Evolutionary conservation across 2,888 invertebrate species (phyloP).

Genomic region (Bembecia ichneumoniformis): DNA sequence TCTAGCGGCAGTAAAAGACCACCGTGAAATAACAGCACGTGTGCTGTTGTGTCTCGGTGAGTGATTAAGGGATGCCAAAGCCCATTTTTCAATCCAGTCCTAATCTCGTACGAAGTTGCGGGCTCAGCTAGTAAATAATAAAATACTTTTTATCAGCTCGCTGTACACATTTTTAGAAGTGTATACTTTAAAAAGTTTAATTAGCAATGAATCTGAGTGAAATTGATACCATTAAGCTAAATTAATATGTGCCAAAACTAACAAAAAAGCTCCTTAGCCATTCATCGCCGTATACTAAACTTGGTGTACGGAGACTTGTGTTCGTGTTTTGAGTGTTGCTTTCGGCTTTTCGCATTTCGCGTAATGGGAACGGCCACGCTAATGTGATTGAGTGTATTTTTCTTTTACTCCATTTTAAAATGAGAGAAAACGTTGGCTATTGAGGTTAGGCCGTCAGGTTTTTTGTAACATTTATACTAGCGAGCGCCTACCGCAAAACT

Average conservation of each 20-base stretch:
- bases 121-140: no score
- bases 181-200: no score
- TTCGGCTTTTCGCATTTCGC: conserved; percentile 25
- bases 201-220: no score
- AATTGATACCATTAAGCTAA: no score
- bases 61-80: no score
- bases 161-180: no score
- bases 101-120: no score
- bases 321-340: conserved; percentile 1
- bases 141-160: no score
- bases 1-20: no score
- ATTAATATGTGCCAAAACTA: neutral
- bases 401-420: conserved; percentile 35
- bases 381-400: conserved; percentile 59
- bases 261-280: neutral
- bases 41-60: no score
- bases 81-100: no score
- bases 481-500: neutral
- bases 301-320: neutral
- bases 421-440: conserved; percentile 22
- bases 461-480: conserved; percentile 12
- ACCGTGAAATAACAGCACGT: no score
- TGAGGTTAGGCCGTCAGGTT: conserved; percentile 24
- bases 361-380: conserved; percentile 43
- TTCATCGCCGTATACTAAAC: neutral